Base-by-base conservation (phyloP, 2,888 invertebrate species). In the Hirtodrosophila cameraria region DNA sequence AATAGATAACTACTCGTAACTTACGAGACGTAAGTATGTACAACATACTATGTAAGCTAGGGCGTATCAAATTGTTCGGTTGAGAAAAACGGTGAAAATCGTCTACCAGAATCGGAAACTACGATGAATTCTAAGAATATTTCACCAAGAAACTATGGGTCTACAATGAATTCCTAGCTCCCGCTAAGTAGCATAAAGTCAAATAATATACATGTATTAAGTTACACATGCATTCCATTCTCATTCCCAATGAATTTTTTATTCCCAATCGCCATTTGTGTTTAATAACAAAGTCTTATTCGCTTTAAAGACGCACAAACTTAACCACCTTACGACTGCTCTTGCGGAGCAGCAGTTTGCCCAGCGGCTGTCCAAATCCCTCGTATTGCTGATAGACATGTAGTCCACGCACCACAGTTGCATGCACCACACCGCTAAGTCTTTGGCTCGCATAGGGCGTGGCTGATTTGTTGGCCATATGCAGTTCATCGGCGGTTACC, bases 391-490 rank as follows among this genome's bases (percentile, higher is more conserved):
- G 88, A 83, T 92, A 95, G 59, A 95, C 92, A 30, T 93, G 92
- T 42, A 92, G 89, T 0, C 95, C 95, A 5, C 94, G 92, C 1
- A 95, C 92, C 66, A 94, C 92, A 0, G 95, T 95, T 59, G 93
- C 92, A 81, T 92, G 90, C 11, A 95, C 93, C 38, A 93, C 92
- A 12, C 95, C 95, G 60, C 91, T 92, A 16, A 95, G 85, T 64
- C 90, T 90, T 70, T 91, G 93, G 5, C 93, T 93, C 68, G 94
- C 90, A 79, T 95, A 95, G 0, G 95, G 95, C 16, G 94, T 94
- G 9, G 94, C 86, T 94, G 75, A 11, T 11, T 95, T 95, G 88
- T 95, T 94, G 72, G 94, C 93, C 75, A 94, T 93, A n/a, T 92
- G 91, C 66, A 95, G 93, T 18, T 92, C 92, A n/a, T 92, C 92